Conservation (phyloP, 2,888 invertebrate species). For the Tortrix viridana region DNA sequence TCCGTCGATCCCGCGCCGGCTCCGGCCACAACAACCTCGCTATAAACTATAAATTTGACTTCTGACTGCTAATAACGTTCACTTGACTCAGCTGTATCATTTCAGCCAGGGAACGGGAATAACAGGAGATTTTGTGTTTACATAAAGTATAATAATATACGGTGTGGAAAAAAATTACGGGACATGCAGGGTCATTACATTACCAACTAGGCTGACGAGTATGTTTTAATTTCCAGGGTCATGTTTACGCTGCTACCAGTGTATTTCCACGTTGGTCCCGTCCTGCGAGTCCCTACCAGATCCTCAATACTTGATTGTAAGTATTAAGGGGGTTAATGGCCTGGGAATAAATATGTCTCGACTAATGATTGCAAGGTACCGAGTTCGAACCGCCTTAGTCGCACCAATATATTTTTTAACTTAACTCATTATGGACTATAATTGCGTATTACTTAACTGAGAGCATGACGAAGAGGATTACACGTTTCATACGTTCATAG, state of each 20-base stretch:
- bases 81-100: slow-evolving; percentile 37
- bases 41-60: slow-evolving; percentile 59
- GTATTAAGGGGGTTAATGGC: slow-evolving; percentile 42
- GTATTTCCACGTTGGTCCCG: slow-evolving; percentile 66
- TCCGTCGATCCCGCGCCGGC: slow-evolving; percentile 33
- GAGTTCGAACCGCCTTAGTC: too few relatives aligned
- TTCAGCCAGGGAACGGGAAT: slow-evolving; percentile 14
- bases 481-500: too few relatives aligned
- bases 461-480: too few relatives aligned
- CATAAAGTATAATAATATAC: not conserved
- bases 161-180: too few relatives aligned
- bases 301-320: slow-evolving; percentile 56
- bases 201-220: too few relatives aligned
- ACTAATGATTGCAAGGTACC: too few relatives aligned
- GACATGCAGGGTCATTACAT: too few relatives aligned
- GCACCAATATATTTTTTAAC: too few relatives aligned
- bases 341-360: too few relatives aligned
- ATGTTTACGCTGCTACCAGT: slow-evolving; percentile 73
- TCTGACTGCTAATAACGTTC: slow-evolving; percentile 48
- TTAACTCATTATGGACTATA: too few relatives aligned
- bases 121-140: slow-evolving; percentile 3
- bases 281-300: slow-evolving; percentile 65
- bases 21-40: slow-evolving; percentile 52
- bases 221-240: too few relatives aligned
- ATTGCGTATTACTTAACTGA: too few relatives aligned